Percentiles rank a stretch among this genome's conserved stretches.
Evolutionary conservation across 1,140 invertebrate species (phyloP).

Genomic region (Mya arenaria): DNA sequence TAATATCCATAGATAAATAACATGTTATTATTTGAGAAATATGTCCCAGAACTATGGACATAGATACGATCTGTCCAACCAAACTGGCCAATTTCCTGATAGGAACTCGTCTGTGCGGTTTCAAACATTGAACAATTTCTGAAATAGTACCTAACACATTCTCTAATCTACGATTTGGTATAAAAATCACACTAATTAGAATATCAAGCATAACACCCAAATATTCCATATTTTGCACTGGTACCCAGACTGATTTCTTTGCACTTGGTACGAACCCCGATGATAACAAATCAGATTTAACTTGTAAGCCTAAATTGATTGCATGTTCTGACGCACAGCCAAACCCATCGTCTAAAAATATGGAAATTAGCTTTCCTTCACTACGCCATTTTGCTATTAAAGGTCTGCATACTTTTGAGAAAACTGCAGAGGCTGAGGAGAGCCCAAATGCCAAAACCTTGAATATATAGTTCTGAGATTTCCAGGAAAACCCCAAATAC

Average conservation of each 20-base stretch:
- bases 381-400: conserved; percentile 8
- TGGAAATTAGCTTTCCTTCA: background rate
- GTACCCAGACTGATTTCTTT: conserved; percentile 6
- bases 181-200: background rate
- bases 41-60: background rate
- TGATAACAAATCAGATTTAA: too few relatives aligned
- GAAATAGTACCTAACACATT: background rate
- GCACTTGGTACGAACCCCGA: conserved; percentile 29
- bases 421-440: background rate
- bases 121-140: background rate
- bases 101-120: background rate
- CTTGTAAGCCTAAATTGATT: too few relatives aligned
- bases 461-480: conserved; percentile 16
- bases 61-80: conserved; percentile 9
- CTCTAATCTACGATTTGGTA: background rate
- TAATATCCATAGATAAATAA: background rate
- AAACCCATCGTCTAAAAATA: conserved; percentile 40
- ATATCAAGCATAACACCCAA: background rate
- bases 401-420: background rate
- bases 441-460: conserved; percentile 27
- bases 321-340: too few relatives aligned
- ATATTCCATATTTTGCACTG: conserved; percentile 7
- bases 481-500: conserved; percentile 53
- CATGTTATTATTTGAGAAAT: conserved; percentile 17
- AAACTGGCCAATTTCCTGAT: conserved; percentile 9